Evolutionary conservation across 1,140 invertebrate species (phyloP), one percentile per base, ranked within the genome.

Genomic region (Anoplolepis gracilipes): DNA sequence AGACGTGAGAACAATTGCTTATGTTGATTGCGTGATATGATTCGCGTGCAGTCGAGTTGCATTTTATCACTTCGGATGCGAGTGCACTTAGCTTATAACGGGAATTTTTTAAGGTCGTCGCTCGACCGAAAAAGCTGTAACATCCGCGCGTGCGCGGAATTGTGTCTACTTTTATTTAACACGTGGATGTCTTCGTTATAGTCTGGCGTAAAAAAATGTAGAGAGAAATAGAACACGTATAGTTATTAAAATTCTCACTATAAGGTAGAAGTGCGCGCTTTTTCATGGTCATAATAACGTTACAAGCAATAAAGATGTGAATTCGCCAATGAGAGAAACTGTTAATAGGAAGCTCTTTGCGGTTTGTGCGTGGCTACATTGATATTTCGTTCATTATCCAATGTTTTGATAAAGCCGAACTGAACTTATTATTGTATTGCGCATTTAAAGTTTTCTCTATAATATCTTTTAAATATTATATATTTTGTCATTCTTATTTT

Each of bases 61-160:
- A 70, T 81, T n/a, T n/a, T 59, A 72, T 72, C 78, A 67, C 42
- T 30, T 36, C 53, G 53, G 25, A 57, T 82, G 65, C 36, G 78
- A 53, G 78, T 59, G 65, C 30, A 61, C 39, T 49, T 22, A 16
- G 8, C 19, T 69, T 16, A 16, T 69, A 79, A 79, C 64, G 77
- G 77, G 62, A 79, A 79, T n/a, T 25, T n/a, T 46, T 49, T 33
- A 53, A 79, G 77, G 64, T 79, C 42, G 62, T 57, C 77, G 64
- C 49, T 69, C 62, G 62, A 39, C 64, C 28, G 46, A 79, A 78
- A 62, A 69, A 25, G 42, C 8, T 7, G 10, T 28, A 36, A 61
- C 33, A 22, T 5, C 39, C 33, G 8, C 16, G n/a, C 16, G 39
- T 1, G 25, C 36, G 46, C 4, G 46, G 5, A 49, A 49, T 49